These are phyloP conservation scores for Trachops cirrhosus DNA, from an alignment of 2,797 vertebrate genomes.

Conservation along the genomic window DNA sequence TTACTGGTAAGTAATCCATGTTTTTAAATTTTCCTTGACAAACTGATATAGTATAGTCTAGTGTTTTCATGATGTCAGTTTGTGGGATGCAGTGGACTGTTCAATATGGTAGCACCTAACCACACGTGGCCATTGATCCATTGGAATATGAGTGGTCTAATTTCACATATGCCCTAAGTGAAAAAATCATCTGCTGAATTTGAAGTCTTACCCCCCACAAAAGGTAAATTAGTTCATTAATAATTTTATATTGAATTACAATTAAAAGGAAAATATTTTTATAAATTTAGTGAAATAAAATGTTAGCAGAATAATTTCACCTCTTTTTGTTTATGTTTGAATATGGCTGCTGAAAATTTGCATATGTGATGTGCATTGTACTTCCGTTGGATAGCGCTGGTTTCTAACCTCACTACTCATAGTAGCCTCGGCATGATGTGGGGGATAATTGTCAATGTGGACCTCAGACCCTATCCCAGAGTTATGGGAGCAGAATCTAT, in stretches of 20 bases:
- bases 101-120: neutral
- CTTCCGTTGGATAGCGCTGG: neutral
- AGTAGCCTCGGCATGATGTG: neutral
- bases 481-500: neutral
- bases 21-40: neutral
- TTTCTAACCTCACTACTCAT: neutral
- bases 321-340: neutral
- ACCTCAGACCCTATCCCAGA: neutral
- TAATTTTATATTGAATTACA: neutral
- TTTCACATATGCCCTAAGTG: neutral
- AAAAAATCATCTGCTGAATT: neutral
- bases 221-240: neutral
- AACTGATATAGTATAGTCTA: neutral
- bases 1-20: constrained; percentile 80
- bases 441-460: neutral
- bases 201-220: neutral
- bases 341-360: neutral
- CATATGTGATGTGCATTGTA: neutral
- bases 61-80: neutral
- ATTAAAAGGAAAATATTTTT: neutral
- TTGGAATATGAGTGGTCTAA: neutral
- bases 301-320: neutral
- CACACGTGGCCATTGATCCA: neutral
- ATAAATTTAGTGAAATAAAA: neutral
- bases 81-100: neutral